Base-by-base conservation (phyloP, 2,888 invertebrate genomes). In the Julus scandinavius region DNA sequence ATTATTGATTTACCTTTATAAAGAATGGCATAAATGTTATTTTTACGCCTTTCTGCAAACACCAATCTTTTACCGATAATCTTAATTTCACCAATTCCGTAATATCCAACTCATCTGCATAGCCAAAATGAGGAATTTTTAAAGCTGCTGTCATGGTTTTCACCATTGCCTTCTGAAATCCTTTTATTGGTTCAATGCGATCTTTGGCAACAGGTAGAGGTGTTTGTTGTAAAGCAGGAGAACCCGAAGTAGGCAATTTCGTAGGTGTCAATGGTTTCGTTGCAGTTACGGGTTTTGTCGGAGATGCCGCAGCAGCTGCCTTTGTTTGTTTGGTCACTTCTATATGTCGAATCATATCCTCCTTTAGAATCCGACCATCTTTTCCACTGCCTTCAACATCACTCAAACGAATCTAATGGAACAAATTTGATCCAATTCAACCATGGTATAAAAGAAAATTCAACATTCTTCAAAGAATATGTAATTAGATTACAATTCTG, bases 1-100 rank as follows among this genome's bases (percentile, higher is more conserved):
- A 80, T 17, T 20, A 17, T 13, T 9, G 15, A 83, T 86, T 88
- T 83, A 91, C 93, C 94, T 99, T 99, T 63, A 99, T 94, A 91
- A 99, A 96, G 91, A 99, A 96, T 7, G 99, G 99, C 96, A 99
- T 96, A 90, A 96, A 97, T 0, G 98, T 96, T 87, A 99, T 93
- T 92, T 96, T 96, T 1, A 97, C 91, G 88, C 96, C 93, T 89
- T 93, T 93, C 80, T 94, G 93, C 91, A 94, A 93, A 2, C 95
- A 94, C 86, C 94, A 92, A 13, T 93, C 92, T 91, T 95, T 96
- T 3, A 97, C 92, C 87, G 94, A 93, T 63, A 94, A 93, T 85
- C 97, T 94, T 58, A 97, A 93, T 89, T 94, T 93, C 0, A 97
- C 94, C 90, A 99, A 93, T 91, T 95, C 94, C 0, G 96, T 95